Conservation (phyloP, 2,113 vertebrate genomes). For the Grus americana region DNA sequence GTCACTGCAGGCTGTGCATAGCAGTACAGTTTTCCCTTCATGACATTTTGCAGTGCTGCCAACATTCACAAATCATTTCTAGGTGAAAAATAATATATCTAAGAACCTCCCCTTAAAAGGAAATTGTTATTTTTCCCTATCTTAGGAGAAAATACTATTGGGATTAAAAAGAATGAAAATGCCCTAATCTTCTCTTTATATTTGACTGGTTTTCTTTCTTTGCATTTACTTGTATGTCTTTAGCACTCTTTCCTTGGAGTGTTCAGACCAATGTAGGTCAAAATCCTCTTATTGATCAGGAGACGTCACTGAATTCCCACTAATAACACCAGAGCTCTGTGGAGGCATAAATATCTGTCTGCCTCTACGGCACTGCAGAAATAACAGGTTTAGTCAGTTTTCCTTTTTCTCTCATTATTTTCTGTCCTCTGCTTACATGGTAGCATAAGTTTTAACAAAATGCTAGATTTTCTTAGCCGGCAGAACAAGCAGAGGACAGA, state of each 20-base stretch:
- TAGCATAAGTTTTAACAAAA: neutral
- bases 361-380: neutral
- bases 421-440: neutral
- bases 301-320: neutral
- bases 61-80: neutral
- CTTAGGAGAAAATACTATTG: neutral
- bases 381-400: neutral
- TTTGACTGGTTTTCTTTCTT: neutral
- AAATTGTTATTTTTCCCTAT: neutral
- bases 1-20: neutral
- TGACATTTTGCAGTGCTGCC: neutral
- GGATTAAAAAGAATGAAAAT: neutral
- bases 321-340: neutral
- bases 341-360: neutral
- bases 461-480: neutral
- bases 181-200: neutral
- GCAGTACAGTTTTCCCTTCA: rapidly evolving
- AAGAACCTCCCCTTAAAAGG: neutral
- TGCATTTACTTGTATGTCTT: neutral
- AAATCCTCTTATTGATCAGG: neutral
- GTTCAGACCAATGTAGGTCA: neutral
- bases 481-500: neutral
- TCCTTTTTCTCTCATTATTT: neutral
- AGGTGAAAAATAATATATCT: neutral
- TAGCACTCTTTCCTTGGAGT: neutral